Conservation (phyloP, 2,888 invertebrate genomes). For the Mythimna ferrago region DNA sequence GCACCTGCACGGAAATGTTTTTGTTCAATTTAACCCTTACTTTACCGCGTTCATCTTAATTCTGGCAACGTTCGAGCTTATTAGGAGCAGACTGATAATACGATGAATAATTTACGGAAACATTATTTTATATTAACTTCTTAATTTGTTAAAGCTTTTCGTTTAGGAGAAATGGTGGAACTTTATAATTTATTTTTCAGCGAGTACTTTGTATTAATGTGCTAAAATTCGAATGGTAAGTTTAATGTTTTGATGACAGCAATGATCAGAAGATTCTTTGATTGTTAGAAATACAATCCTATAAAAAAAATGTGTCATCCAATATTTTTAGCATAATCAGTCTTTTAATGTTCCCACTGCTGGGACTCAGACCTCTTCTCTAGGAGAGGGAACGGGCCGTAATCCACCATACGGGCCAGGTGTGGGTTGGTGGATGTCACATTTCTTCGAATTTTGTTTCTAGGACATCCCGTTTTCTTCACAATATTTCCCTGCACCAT, state of each 20-base stretch:
- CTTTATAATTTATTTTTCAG: conserved; percentile 14
- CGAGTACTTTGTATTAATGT: conserved; percentile 10
- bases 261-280: neutral
- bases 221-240: neutral
- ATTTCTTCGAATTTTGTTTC: no score
- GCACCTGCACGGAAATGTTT: conserved; percentile 58
- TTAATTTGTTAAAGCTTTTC: conserved; percentile 56
- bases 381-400: no score
- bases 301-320: no score
- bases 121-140: conserved; percentile 62
- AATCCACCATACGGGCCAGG: no score
- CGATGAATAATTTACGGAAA: conserved; percentile 60
- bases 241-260: neutral
- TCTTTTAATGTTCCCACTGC: no score
- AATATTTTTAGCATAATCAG: no score
- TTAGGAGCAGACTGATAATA: conserved; percentile 56
- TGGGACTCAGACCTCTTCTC: no score
- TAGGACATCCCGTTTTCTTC: no score
- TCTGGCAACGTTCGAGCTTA: conserved; percentile 60
- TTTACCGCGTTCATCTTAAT: conserved; percentile 58
- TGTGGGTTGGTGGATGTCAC: no score
- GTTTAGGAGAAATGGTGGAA: conserved; percentile 30
- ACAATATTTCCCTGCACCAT: no score
- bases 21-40: conserved; percentile 59
- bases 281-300: neutral